Evolutionary conservation across 2,797 vertebrate genomes (phyloP), one percentile per base, ranked within the genome.

Genomic region (Cheirogaleus major): DNA sequence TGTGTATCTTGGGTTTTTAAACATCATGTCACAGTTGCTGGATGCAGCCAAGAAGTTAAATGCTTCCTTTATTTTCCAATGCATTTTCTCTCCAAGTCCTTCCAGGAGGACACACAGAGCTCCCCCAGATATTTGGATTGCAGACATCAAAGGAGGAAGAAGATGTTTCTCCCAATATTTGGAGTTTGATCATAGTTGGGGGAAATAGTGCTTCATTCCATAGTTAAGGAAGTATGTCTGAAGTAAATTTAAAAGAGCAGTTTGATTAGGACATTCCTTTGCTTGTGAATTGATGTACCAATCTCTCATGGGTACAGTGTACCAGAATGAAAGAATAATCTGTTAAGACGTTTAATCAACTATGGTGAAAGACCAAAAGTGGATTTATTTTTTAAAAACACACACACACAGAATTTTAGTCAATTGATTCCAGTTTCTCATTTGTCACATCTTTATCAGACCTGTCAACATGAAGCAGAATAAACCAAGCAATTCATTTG

Each of bases 341-440:
- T 59, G 48, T 48, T 32, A 67, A 80, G 65, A 80, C 9, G 7
- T 59, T 94, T 89, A 80, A 38, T 72, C 70, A 65, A 52, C 59
- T 67, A 20, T 38, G 35, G 11, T n/a, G 63, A 89, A 92, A 95
- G 76, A 22, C 1, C 35, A 35, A 86, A 89, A 78, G 52, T 52
- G n/a, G 69, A 82, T 79, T 92, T 23, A 45, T 45, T 45, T 43
- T 43, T 45, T 11, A 45, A 45, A 45, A 45, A 45, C 10, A 45
- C 10, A 38, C 38, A 38, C 38, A 14, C 43, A n/a, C 4, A 0
- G 57, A 72, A 89, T 95, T 93, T 93, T 43, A 91, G 81, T 70
- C n/a, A 82, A 63, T 86, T 82, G 69, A 92, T 70, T 85, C 57
- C 92, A 97, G 88, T 57, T 95, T 96, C 85, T 97, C 63, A 85